Base-by-base conservation (phyloP, 2,797 vertebrate species). In the Huso huso region DNA sequence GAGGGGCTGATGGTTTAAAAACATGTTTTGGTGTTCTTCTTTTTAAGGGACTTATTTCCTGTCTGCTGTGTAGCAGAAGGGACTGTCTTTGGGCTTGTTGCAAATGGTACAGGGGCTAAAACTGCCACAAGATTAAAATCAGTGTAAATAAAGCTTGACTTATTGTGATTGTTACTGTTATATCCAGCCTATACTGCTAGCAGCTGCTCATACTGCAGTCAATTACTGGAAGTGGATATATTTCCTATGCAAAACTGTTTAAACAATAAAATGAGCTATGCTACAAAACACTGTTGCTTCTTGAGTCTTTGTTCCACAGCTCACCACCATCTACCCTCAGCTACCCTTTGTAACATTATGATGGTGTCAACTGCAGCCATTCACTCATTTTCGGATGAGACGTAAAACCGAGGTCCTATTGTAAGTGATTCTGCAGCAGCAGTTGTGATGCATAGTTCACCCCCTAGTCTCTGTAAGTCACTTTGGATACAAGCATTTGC, bases 161-260 rank as follows among this genome's bases (percentile, higher is more conserved):
- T 92, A 95, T 96, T 96, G 96, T 99, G 95, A 98, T 98, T 97
- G 95, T 98, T 96, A 94, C 95, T 97, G 96, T 99, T 97, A 93
- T 99, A 98, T 94, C 96, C 96, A 98, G 95, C 96, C 96, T 97
- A 94, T 94, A 96, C 95, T 97, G 96, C 94, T 98, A 97, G 95
- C 95, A 97, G 95, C 96, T 98, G 95, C 96, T 96, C 96, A 95
- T 96, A 97, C 95, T 96, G 95, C 96, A 96, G 95, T 99, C 94
- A 97, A 96, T 97, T 99, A 97, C 96, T 98, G 96, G 95, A 98
- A 97, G 95, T 95, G 92, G 93, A 98, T 98, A 96, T 98, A 97
- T 97, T 99, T 98, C 96, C 96, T 99, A 99, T 99, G 96, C 96
- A 99, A 99, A 99, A 96, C 95, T 96, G 94, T 97, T 98, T 95